A percentile compares a stretch with the other conserved stretches of the same genome.
phyloP scores from a whole-genome alignment of 1,140 invertebrate genomes.

The Hyposmocoma kahamanoa region DNA sequence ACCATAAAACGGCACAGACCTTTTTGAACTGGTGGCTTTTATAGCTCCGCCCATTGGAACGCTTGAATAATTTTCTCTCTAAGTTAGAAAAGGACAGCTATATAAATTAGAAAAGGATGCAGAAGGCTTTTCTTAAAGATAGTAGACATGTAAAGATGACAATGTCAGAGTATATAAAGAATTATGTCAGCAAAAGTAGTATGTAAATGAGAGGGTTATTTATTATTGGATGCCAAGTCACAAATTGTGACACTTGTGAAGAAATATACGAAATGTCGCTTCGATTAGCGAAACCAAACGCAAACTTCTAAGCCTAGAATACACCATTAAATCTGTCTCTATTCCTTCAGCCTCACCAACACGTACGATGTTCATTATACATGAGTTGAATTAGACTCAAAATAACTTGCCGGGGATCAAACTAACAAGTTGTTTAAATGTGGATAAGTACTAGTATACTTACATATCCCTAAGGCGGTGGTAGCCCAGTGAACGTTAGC shows the following conservation, averaged over 20 bases:
- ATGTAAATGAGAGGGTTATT: conserved; percentile 66
- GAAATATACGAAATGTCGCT: conserved; percentile 55
- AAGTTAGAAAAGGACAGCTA: conserved; percentile 35
- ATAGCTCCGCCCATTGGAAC: conserved; percentile 58
- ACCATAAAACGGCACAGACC: conserved; percentile 41
- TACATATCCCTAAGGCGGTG: no score
- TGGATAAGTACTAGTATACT: no score
- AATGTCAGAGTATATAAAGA: conserved; percentile 49
- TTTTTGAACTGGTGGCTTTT: conserved; percentile 30
- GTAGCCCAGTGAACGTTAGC: no score
- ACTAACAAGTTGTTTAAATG: no score
- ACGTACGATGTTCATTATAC: no score
- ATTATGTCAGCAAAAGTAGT: conserved; percentile 31
- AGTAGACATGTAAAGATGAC: conserved; percentile 51
- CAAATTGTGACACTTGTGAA: conserved; percentile 46
- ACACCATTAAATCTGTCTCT: no score
- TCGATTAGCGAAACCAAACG: no score
- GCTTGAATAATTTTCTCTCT: conserved; percentile 44
- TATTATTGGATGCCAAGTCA: conserved; percentile 36
- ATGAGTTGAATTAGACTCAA: no score
- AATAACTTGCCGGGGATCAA: no score
- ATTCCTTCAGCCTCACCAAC: no score
- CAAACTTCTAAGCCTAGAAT: no score
- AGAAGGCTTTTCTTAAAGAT: conserved; percentile 63
- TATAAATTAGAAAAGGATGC: conserved; percentile 53